Evolutionary conservation across 2,797 vertebrate species (phyloP).

Genomic region (Fistularia tabacaria): DNA sequence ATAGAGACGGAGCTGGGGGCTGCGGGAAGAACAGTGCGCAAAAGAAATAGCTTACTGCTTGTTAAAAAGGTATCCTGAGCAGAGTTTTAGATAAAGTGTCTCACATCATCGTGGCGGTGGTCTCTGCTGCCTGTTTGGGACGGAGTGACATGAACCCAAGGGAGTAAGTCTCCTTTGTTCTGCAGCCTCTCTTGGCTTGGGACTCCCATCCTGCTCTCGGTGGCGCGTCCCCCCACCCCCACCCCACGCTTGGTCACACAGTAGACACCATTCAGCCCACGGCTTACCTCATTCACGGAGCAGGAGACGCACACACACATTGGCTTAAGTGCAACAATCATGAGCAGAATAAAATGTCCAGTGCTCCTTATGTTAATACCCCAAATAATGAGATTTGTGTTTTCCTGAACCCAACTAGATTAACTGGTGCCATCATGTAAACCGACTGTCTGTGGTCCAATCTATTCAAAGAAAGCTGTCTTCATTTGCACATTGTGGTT

Average conservation of each 20-base stretch:
- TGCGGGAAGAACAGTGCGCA: constrained; percentile 33
- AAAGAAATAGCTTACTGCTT: constrained; percentile 30
- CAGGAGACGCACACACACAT: not conserved
- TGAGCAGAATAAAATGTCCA: too few species aligned
- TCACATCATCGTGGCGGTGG: constrained; percentile 59
- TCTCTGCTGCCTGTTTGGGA: constrained; percentile 27
- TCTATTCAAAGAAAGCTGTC: too few species aligned
- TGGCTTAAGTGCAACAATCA: too few species aligned
- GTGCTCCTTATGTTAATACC: too few species aligned
- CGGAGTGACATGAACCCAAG: constrained; percentile 29
- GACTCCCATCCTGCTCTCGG: constrained; percentile 42
- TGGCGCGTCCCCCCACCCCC: constrained; percentile 9
- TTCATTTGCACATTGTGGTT: too few species aligned
- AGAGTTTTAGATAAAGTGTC: constrained; percentile 46
- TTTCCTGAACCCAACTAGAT: too few species aligned
- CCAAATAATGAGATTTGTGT: too few species aligned
- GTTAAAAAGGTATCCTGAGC: constrained; percentile 31
- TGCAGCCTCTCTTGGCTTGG: constrained; percentile 21
- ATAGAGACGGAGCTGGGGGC: constrained; percentile 18
- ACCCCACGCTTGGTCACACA: constrained; percentile 55
- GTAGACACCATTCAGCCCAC: constrained; percentile 1
- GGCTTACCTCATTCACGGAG: not conserved
- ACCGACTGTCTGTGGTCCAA: too few species aligned
- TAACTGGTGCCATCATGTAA: too few species aligned
- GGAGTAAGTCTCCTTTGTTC: constrained; percentile 53